phyloP scores from a whole-genome alignment of 1,140 invertebrate species.

The Rhynchophorus ferrugineus region DNA sequence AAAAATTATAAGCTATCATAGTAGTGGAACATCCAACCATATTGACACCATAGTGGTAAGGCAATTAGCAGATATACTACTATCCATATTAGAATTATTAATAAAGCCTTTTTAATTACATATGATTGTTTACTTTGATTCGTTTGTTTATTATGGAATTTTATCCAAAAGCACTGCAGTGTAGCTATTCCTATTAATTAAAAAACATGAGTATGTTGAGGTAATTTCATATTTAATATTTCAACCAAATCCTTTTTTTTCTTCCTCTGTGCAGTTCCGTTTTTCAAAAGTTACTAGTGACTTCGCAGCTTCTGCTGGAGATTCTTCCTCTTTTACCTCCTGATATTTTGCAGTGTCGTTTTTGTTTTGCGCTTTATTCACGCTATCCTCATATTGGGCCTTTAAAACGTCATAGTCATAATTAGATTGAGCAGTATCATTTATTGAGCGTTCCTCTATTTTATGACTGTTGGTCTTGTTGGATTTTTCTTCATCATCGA shows the following conservation, averaged over 20 bases:
- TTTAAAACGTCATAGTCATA: slow-evolving; percentile 36
- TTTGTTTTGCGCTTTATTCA: slow-evolving; percentile 22
- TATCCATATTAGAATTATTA: slow-evolving; percentile 33
- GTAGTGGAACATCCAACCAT: slow-evolving; percentile 22
- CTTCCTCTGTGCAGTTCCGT: slow-evolving; percentile 36
- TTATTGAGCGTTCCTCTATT: slow-evolving; percentile 13
- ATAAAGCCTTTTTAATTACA: slow-evolving; percentile 21
- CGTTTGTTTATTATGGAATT: slow-evolving; percentile 20
- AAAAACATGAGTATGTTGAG: slow-evolving; percentile 6
- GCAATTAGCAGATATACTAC: slow-evolving; percentile 35
- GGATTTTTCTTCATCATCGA: slow-evolving; percentile 22
- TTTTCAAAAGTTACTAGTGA: slow-evolving; percentile 25
- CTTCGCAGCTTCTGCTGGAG: slow-evolving; percentile 28
- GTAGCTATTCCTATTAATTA: slow-evolving; percentile 27
- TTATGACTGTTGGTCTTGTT: slow-evolving; percentile 13
- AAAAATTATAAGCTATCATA: neutral
- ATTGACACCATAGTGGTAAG: slow-evolving; percentile 36
- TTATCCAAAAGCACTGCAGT: slow-evolving; percentile 29
- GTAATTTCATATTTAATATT: neutral
- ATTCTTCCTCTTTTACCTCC: slow-evolving; percentile 36
- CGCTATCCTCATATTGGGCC: slow-evolving; percentile 29
- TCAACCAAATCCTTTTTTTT: slow-evolving; percentile 34
- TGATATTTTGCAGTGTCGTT: slow-evolving; percentile 33
- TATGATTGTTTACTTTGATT: slow-evolving; percentile 22
- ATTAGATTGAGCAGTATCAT: slow-evolving; percentile 16